Base-by-base conservation (phyloP, 2,888 invertebrate species). In the Serripes groenlandicus region DNA sequence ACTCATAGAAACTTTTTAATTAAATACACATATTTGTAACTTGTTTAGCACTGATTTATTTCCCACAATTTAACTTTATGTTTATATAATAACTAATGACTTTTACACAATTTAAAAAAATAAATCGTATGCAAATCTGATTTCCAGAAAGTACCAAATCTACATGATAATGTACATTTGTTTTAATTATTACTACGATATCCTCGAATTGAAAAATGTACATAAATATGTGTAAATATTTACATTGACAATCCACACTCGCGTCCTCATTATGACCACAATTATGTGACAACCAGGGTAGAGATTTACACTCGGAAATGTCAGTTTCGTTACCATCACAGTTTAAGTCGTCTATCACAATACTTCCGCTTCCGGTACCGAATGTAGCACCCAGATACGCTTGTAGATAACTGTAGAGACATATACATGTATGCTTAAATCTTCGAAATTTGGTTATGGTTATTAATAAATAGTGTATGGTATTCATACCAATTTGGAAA, bases 321-420 rank as follows among this genome's bases (percentile, higher is more conserved):
- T 71, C 56, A 15, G 34, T 52, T 56, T 71, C 70, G 26, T 26
- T 9, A n/a, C 70, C 70, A n/a, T 30, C 34, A 71, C 70, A 71
- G 15, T 54, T 30, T 15, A 71, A 32, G 26, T 56, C 52, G 56
- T 71, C 70, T 4, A 71, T 71, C 7, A 32, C 26, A 11, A 71
- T 54, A 18, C n/a, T 26, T 71, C 70, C 54, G 21, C n/a, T 54
- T 21, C 64, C 64, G 4, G n/a, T 34, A 23, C 64, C 64, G 30
- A 28, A 60, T 1, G 11, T 23, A 30, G 60, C 60, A 28, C 30
- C 30, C 4, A 21, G 18, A 35, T 64, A 64, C 7, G 35, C 34
- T 23, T 21, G 18, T 26, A 64, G 11, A 15, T 64, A 62, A 32
- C 62, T 62, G 18, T 32, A 62, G 4, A 56, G 56, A 42, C 7